These are phyloP conservation scores for Agapostemon virescens DNA, from an alignment of 2,888 invertebrate genomes.

Conservation along the genomic window DNA sequence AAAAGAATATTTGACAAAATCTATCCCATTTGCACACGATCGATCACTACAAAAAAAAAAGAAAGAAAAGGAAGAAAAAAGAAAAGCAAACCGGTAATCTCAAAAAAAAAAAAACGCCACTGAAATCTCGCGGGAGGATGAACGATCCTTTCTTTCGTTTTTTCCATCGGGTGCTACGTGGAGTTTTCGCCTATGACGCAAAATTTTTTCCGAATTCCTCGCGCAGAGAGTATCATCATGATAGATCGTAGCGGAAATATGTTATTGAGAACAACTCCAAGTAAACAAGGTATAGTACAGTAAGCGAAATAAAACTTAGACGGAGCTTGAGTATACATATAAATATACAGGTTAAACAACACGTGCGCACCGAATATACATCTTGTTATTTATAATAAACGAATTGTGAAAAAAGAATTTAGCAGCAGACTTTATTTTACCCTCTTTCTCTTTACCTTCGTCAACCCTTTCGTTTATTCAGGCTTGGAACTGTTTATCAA, in stretches of 20 bases:
- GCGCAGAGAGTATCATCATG: constrained; percentile 46
- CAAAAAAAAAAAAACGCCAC: constrained; percentile 39
- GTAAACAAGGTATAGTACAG: constrained; percentile 69
- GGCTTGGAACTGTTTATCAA: not conserved
- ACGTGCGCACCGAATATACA: constrained; percentile 78
- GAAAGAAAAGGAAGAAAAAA: not conserved
- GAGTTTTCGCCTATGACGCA: constrained; percentile 46
- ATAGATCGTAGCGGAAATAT: constrained; percentile 63
- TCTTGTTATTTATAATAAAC: constrained; percentile 80
- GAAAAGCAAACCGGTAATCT: not conserved
- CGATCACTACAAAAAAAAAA: constrained; percentile 42
- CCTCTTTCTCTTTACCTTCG: not conserved
- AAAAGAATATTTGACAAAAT: not conserved
- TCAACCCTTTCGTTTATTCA: not conserved
- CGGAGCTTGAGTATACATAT: constrained; percentile 74
- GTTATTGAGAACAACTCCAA: constrained; percentile 61
- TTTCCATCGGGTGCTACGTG: constrained; percentile 55
- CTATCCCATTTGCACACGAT: constrained; percentile 50
- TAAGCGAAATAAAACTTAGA: constrained; percentile 70
- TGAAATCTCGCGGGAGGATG: constrained; percentile 56
- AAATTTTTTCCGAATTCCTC: constrained; percentile 56
- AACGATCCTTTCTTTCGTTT: constrained; percentile 37
- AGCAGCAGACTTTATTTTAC: not conserved
- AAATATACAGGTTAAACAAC: constrained; percentile 70
- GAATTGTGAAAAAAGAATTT: constrained; percentile 61